Base-by-base conservation (phyloP, 2,113 vertebrate genomes). In the Hucho hucho region DNA sequence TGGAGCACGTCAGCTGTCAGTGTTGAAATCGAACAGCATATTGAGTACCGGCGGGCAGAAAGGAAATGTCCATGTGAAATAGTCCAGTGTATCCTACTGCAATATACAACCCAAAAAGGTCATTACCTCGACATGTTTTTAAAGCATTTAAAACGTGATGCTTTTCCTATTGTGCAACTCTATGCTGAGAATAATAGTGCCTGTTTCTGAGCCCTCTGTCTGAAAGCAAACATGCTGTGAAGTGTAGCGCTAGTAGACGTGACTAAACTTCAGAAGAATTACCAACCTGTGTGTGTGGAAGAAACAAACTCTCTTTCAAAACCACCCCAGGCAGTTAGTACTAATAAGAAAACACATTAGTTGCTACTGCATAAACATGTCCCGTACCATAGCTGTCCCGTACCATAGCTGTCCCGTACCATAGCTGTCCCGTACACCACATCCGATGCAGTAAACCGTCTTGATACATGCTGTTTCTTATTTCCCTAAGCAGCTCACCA, bases 221-320 rank as follows among this genome's bases (percentile, higher is more conserved):
- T 83, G 46, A 76, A 74, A 64, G 73, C 76, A 75, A 81, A 79
- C 88, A 69, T 63, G 91, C 79, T 79, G 70, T 29, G 83, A 64
- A 69, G n/a, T 46, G 26, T 80, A 66, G 47, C 37, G 56, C 11
- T 75, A 43, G 78, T 69, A 73, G 37, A 73, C 67, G 65, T 90
- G 90, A 87, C 84, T 86, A 87, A 89, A 77, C 74, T 78, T 76
- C 69, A 18, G 61, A 87, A 84, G 81, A 83, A 79, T 88, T 78
- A 64, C 64, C 56, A 65, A 53, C 72, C 59, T 59, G 59, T 59
- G 69, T 71, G 43, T 68, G 56, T 74, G 71, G 28, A 70, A 29
- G 28, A 71, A 64, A 77, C 67, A 65, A 66, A 53, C 18, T 66
- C 67, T 56, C 2, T 74, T 77, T 78, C 58, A 53, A 43, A 70